Evolutionary conservation across 2,113 vertebrate species (phyloP).

Genomic region (Montifringilla adamsi): DNA sequence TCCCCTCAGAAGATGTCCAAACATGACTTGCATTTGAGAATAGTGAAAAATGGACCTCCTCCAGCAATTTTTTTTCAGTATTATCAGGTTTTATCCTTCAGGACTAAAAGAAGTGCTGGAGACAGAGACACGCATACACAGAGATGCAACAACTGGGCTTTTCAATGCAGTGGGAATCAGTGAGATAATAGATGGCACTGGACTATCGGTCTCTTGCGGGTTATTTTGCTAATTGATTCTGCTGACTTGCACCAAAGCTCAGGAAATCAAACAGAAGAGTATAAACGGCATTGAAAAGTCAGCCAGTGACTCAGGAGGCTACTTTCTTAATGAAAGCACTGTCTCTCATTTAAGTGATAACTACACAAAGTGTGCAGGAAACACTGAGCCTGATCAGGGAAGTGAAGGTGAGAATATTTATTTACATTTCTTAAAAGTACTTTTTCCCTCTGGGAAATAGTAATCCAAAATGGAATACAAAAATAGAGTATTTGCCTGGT

Average conservation of each 20-base stretch:
- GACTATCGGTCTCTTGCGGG: rapidly evolving
- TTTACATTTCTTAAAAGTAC: background rate
- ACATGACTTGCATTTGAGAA: background rate
- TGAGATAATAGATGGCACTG: background rate
- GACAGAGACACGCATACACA: rapidly evolving
- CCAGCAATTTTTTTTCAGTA: background rate
- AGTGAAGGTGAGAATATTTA: background rate
- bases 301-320: background rate
- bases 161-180: background rate
- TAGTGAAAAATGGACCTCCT: background rate
- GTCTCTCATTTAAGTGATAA: background rate
- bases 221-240: background rate
- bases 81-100: background rate
- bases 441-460: background rate
- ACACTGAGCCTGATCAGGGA: background rate
- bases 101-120: background rate
- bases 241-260: background rate
- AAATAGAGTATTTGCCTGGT: background rate
- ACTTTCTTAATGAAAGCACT: background rate
- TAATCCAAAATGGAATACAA: background rate
- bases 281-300: background rate
- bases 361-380: background rate
- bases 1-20: background rate
- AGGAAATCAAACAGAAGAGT: background rate
- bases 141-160: background rate